These are phyloP conservation scores for Tautogolabrus adspersus DNA, from an alignment of 2,113 vertebrate genomes.

Conservation along the genomic window DNA sequence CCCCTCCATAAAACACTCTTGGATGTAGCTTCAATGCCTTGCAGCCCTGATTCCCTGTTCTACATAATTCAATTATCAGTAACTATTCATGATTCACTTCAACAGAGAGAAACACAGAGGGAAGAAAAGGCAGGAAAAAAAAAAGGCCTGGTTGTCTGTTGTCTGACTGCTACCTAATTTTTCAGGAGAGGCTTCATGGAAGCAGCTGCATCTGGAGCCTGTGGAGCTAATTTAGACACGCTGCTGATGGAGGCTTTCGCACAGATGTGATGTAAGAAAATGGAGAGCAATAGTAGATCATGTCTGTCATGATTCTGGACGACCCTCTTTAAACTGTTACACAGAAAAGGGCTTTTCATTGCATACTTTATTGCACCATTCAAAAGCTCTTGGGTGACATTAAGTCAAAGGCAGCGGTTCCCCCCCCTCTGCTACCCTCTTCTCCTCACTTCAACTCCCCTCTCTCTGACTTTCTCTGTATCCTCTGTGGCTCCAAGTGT, in stretches of 20 bases:
- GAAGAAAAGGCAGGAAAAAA: too few relatives aligned
- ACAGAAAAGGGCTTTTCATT: slow-evolving; percentile 39
- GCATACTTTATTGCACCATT: slow-evolving; percentile 30
- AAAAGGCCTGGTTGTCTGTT: background rate
- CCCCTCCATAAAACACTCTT: slow-evolving; percentile 26
- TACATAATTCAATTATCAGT: slow-evolving; percentile 49
- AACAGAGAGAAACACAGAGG: slow-evolving; percentile 6
- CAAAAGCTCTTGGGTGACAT: slow-evolving; percentile 49
- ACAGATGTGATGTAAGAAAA: slow-evolving; percentile 31
- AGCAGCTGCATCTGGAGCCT: slow-evolving; percentile 8
- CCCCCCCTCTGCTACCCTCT: slow-evolving; percentile 7
- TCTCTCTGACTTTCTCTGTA: slow-evolving; percentile 20
- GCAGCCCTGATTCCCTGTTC: slow-evolving; percentile 1
- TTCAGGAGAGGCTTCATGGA: background rate
- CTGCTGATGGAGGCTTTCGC: slow-evolving; percentile 10
- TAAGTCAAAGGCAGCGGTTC: slow-evolving; percentile 12
- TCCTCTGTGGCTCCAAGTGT: slow-evolving; percentile 15
- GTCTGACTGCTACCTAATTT: background rate
- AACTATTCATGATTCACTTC: slow-evolving; percentile 34
- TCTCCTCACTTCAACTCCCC: slow-evolving; percentile 12
- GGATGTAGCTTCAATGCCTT: background rate
- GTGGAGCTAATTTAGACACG: slow-evolving; percentile 23
- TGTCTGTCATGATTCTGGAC: slow-evolving; percentile 37
- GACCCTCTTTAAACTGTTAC: slow-evolving; percentile 36
- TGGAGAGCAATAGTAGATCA: slow-evolving; percentile 10